These are phyloP conservation scores for Incurvaria masculella DNA, from an alignment of 2,888 invertebrate species.

Conservation along the genomic window DNA sequence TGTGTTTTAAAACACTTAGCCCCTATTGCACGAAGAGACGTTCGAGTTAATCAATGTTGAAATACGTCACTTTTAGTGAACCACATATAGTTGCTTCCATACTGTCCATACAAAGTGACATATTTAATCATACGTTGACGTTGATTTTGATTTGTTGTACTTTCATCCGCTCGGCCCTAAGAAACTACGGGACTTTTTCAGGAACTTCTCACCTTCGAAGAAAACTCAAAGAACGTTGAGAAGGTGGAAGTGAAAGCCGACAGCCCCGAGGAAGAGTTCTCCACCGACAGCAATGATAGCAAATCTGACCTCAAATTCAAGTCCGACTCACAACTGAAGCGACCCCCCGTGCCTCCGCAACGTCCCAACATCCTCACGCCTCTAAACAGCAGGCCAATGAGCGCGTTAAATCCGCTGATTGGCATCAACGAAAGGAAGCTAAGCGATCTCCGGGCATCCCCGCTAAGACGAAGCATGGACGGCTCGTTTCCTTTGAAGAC, in stretches of 20 bases:
- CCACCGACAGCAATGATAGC: constrained; percentile 40
- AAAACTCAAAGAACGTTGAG: constrained; percentile 48
- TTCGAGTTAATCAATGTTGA: no score
- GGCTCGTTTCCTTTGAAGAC: constrained; percentile 32
- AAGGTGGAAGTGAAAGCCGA: constrained; percentile 52
- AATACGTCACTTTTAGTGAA: no score
- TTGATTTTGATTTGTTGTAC: no score
- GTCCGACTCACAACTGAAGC: constrained; percentile 1
- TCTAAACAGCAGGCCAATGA: background rate
- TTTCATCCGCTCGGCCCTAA: no score
- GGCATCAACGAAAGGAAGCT: constrained; percentile 31
- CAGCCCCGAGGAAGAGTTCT: constrained; percentile 46
- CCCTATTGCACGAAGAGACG: no score
- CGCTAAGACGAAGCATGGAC: constrained; percentile 38
- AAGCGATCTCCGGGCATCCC: constrained; percentile 37
- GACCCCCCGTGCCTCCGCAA: constrained; percentile 7
- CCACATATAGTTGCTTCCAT: no score
- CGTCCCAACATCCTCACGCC: background rate
- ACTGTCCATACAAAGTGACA: no score
- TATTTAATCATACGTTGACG: no score
- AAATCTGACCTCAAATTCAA: constrained; percentile 38
- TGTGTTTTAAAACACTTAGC: no score
- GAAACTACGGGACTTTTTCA: no score
- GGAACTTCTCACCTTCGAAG: constrained; percentile 52
- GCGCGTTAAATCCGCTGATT: background rate